A percentile compares a stretch with the other conserved stretches of the same genome.
These are phyloP conservation scores for Potamarius usumacintae DNA, from an alignment of 2,113 vertebrate species.

Conservation along the genomic window DNA sequence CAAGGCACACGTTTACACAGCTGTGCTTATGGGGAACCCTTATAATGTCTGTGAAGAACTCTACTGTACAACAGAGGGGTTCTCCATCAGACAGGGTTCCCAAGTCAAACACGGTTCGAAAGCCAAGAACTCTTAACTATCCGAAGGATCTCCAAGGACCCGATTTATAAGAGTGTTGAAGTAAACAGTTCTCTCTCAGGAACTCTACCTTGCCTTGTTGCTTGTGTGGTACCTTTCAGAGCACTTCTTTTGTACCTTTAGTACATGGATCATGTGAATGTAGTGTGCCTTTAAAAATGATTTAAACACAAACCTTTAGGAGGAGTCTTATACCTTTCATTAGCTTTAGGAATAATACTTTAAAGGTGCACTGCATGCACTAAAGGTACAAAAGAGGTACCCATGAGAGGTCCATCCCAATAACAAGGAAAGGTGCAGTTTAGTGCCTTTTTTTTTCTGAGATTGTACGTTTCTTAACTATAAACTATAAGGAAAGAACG, in stretches of 20 bases:
- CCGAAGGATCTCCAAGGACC: neutral
- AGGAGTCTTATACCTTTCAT: neutral
- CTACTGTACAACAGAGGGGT: neutral
- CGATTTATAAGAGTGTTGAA: neutral
- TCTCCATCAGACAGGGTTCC: neutral
- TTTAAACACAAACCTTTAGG: neutral
- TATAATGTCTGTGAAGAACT: neutral
- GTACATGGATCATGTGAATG: neutral
- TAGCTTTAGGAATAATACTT: neutral
- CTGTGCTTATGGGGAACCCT: neutral
- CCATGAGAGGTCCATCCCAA: neutral
- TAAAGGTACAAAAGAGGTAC: neutral
- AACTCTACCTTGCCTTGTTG: neutral
- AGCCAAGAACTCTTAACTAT: neutral
- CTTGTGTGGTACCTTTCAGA: neutral
- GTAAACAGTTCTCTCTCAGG: neutral
- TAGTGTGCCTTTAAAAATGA: neutral
- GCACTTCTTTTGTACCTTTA: neutral
- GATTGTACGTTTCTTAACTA: neutral
- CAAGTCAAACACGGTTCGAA: neutral
- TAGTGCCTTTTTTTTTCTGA: neutral
- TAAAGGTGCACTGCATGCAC: neutral
- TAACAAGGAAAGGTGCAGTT: neutral
- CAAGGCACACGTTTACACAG: neutral
- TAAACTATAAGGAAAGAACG: neutral